phyloP scores from a whole-genome alignment of 2,113 vertebrate species.

The Gopherus evgoodei region DNA sequence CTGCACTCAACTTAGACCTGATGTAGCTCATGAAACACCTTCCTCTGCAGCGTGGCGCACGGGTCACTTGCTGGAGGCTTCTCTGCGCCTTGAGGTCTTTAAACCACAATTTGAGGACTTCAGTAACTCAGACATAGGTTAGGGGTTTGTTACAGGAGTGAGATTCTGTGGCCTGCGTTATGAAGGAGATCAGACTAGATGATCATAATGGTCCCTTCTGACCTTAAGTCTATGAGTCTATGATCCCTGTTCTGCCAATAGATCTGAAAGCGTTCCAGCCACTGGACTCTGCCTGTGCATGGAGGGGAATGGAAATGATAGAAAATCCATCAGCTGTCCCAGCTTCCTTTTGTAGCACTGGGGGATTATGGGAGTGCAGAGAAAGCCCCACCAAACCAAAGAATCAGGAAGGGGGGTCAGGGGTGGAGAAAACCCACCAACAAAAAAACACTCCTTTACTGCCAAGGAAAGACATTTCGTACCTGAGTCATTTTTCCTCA shows the following conservation, averaged over 20 bases:
- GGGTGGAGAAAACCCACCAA: accelerated
- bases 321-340: neutral
- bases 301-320: neutral
- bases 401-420: accelerated
- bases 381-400: neutral
- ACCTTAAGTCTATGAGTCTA: too few relatives aligned
- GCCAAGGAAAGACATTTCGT: neutral
- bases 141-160: too few relatives aligned
- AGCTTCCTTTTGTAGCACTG: neutral
- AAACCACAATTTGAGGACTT: too few relatives aligned
- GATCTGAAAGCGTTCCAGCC: neutral
- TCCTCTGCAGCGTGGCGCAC: too few relatives aligned
- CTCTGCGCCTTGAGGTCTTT: too few relatives aligned
- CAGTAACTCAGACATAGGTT: too few relatives aligned
- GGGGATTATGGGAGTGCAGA: neutral
- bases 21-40: neutral
- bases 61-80: too few relatives aligned
- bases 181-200: too few relatives aligned
- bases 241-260: neutral
- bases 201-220: too few relatives aligned
- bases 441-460: neutral
- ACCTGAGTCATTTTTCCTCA: neutral
- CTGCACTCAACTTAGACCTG: neutral
- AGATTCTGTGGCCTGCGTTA: too few relatives aligned
- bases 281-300: accelerated